Base-by-base conservation (phyloP, 2,113 vertebrate species). In the Campylorhamphus procurvoides region DNA sequence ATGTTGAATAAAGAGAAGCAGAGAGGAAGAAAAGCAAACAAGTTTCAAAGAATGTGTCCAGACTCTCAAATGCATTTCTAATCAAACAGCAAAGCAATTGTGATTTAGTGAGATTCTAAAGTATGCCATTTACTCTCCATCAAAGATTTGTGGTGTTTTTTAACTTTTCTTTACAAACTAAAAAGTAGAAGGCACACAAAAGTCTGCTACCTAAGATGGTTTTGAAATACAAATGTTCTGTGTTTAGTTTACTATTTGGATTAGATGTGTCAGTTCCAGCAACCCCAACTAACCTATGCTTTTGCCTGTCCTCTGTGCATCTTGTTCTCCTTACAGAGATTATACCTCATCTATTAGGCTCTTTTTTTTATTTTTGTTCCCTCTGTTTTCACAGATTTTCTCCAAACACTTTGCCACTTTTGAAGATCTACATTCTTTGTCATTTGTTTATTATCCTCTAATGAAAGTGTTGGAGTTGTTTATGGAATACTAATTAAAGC, bases 191-290 rank as follows among this genome's bases (percentile, higher is more conserved):
- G 68, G 79, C 60, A 96, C 33, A 92, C 64, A 91, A 90, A 95
- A 85, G 72, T 81, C 89, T 97, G 91, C 29, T 96, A 93, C 84
- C 84, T 94, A 96, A 96, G 94, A 94, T 69, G 85, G 64, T 85
- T 96, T 89, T 29, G 22, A 79, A 96, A 94, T 28, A 76, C 68
- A 89, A 87, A 95, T 62, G 50, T 96, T 96, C 95, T 76, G 37
- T 83, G 58, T 97, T 97, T 89, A 72, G 94, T 97, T 97, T 95
- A 58, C 89, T 90, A 94, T 95, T 97, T 90, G 93, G 94, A 96
- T 97, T 94, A 89, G 86, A 89, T 67, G 83, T 87, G 92, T 96
- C 82, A 89, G 71, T 90, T 89, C 89, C 87, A 97, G 75, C 63
- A 92, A 93, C 72, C 90, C 66, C 76, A 95, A 96, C 93, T 96